Base-by-base conservation (phyloP, 2,888 invertebrate species). In the Heliconius ethilla region DNA sequence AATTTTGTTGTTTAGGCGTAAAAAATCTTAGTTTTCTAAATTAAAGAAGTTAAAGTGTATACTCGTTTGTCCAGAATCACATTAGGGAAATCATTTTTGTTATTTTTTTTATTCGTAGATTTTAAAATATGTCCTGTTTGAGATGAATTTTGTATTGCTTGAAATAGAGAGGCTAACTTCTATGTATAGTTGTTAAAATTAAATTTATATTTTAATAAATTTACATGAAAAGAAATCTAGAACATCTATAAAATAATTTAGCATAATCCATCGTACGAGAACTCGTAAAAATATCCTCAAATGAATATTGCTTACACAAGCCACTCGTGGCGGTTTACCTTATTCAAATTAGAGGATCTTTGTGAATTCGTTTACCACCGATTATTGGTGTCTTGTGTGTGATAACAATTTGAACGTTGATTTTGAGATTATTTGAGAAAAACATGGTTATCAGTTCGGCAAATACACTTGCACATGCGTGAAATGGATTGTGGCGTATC, bases 331-430 rank as follows among this genome's bases (percentile, higher is more conserved):
- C 75, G 65, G 75, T 79, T 79, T 83, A 82, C 79, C 82, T 83
- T 82, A 80, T 84, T 78, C 76, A 75, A 84, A 87, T 91, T 91
- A 90, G 87, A 82, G 76, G 75, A 70, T 70, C 79, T 83, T 86
- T 89, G 91, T 88, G 83, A 92, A 89, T 88, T 88, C 70, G 63
- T 75, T 82, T 80, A 70, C 83, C 83, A 82, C 80, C 85, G 81
- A 85, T 87, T 87, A 87, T 84, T 86, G 80, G 83, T 86, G 82
- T 87, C 27, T 81, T 85, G 82, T 82, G 70, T 69, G 77, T n/a
- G 83, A 81, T 79, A 82, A 86, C 25, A 72, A 72, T 72, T 89
- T 33, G 51, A 72, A 15, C 63, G 45, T 67, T 67, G 73, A 33
- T 73, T 55, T 73, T 77, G 18, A 27, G 63, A 74, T 74, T 75